A percentile compares a stretch with the other conserved stretches of the same genome.
Conservation (phyloP, 2,113 vertebrate species). For the Rhineura floridana region DNA sequence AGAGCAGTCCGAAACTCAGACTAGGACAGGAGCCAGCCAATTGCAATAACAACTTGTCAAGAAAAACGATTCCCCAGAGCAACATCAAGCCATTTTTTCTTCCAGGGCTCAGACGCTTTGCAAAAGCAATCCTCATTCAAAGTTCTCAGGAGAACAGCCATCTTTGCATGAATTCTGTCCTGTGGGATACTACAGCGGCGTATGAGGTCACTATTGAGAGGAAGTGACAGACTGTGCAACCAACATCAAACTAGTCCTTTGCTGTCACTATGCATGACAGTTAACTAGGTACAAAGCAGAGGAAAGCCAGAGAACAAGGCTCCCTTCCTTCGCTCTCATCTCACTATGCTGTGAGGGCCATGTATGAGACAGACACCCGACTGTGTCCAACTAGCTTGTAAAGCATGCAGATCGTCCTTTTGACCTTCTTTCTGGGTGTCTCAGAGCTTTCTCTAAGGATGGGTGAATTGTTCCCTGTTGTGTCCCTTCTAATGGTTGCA, state of each 20-base stretch:
- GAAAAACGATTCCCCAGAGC: background rate
- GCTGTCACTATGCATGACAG: background rate
- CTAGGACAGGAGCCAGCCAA: background rate
- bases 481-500: conserved; percentile 12
- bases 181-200: background rate
- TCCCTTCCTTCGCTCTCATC: background rate
- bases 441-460: background rate
- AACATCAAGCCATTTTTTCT: background rate
- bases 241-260: background rate
- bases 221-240: background rate
- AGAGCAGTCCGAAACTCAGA: background rate
- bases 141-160: background rate
- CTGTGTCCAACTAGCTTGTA: background rate
- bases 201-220: background rate
- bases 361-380: background rate
- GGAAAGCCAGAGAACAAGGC: background rate
- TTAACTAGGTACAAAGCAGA: no score
- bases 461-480: background rate
- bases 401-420: accelerated
- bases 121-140: background rate
- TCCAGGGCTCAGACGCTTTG: background rate
- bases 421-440: background rate
- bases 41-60: background rate
- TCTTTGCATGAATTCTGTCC: background rate
- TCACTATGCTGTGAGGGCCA: accelerated